Evolutionary conservation across 2,797 vertebrate genomes (phyloP).

Genomic region (Psittacula echo): DNA sequence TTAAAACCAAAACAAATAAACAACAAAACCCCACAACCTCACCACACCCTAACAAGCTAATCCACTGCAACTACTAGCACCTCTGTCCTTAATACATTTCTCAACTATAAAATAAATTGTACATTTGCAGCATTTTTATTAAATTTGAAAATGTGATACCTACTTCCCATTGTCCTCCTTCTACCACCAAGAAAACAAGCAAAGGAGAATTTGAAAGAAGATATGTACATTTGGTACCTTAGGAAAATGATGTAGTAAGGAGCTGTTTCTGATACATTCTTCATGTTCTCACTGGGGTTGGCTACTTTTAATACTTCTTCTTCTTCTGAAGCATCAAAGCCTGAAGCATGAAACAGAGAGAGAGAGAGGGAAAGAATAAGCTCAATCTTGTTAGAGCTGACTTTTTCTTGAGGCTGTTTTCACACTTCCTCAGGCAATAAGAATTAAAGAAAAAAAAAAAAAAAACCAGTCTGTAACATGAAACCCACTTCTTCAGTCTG

Average conservation of each 20-base stretch:
- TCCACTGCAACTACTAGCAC: neutral
- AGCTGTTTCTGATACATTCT: neutral
- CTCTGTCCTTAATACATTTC: neutral
- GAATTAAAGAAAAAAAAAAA: conserved; percentile 36
- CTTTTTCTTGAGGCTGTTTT: conserved; percentile 52
- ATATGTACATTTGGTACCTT: neutral
- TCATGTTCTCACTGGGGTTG: neutral
- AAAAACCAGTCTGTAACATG: conserved; percentile 25
- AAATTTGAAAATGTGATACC: neutral
- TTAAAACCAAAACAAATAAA: neutral
- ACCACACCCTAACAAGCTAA: neutral
- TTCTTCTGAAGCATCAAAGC: neutral
- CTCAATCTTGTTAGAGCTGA: neutral
- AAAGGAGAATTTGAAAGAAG: neutral
- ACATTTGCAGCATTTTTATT: neutral
- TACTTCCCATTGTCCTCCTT: neutral
- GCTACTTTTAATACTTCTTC: neutral
- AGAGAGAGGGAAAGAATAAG: neutral
- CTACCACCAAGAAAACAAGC: neutral
- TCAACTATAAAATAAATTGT: neutral
- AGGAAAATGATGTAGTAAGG: neutral
- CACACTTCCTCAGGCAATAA: conserved; percentile 60
- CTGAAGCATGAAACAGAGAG: neutral
- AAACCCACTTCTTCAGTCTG: conserved; percentile 50
- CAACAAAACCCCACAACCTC: rapidly evolving